A percentile compares a stretch with the other conserved stretches of the same genome.
Conservation (phyloP, 1,140 invertebrate species). For the Neelides sp. region DNA sequence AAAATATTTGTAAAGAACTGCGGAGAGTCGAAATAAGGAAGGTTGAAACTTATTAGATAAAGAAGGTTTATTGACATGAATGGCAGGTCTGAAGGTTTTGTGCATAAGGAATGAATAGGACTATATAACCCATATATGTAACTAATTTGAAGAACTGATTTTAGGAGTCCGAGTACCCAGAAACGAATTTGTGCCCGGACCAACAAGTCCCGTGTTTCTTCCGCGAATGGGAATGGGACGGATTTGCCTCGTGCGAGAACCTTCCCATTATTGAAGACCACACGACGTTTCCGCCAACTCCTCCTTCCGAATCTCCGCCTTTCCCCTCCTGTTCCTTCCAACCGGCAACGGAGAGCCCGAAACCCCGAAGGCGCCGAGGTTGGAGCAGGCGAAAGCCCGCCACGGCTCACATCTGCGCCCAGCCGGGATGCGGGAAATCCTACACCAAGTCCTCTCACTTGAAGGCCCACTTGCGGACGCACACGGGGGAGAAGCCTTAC, state of each 20-base stretch:
- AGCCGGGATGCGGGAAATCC: conserved; percentile 56
- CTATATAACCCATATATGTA: too few relatives aligned
- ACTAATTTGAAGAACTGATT: too few relatives aligned
- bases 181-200: too few relatives aligned
- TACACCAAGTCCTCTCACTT: conserved; percentile 69
- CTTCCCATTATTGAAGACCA: conserved; percentile 1
- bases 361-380: conserved; percentile 32
- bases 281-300: background rate
- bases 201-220: background rate
- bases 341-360: too few relatives aligned
- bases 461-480: conserved; percentile 57
- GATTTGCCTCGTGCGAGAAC: background rate
- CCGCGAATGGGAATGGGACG: background rate
- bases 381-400: conserved; percentile 35
- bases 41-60: too few relatives aligned
- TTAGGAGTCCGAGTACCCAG: too few relatives aligned
- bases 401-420: conserved; percentile 51
- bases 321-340: background rate
- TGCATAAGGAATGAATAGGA: too few relatives aligned
- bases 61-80: too few relatives aligned
- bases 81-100: too few relatives aligned
- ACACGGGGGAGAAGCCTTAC: conserved; percentile 41
- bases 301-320: background rate
- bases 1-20: too few relatives aligned
- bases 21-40: too few relatives aligned